Evolutionary conservation across 2,797 vertebrate species (phyloP).

Genomic region (Tiaroga cobitis): DNA sequence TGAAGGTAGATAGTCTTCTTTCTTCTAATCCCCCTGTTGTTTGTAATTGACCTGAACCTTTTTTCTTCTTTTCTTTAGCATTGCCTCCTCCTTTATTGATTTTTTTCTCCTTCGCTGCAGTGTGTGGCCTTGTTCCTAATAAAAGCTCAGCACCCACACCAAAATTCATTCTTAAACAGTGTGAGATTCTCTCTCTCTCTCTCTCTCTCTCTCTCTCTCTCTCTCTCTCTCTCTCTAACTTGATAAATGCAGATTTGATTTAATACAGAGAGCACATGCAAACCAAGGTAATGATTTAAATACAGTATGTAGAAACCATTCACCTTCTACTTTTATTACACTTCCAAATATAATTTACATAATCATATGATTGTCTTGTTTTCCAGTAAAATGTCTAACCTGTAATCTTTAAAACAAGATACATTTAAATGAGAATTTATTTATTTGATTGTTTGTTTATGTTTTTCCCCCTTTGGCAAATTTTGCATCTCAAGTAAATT

Average conservation of each 20-base stretch:
- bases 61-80: slow-evolving; percentile 16
- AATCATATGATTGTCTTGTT: neutral
- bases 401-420: neutral
- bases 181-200: neutral
- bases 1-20: slow-evolving; percentile 83
- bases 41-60: slow-evolving; percentile 50
- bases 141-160: slow-evolving; percentile 41
- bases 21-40: slow-evolving; percentile 40
- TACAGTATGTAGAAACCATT: neutral
- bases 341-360: neutral
- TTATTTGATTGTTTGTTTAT: neutral
- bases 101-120: slow-evolving; percentile 61
- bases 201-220: no score
- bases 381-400: neutral
- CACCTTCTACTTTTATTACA: neutral
- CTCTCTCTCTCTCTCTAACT: neutral
- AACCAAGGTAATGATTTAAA: neutral
- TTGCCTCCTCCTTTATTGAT: slow-evolving; percentile 26
- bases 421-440: neutral
- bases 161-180: slow-evolving; percentile 23
- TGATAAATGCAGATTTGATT: neutral
- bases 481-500: neutral
- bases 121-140: slow-evolving; percentile 43
- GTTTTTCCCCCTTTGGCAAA: neutral
- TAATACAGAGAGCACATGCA: neutral